Evolutionary conservation across 2,797 vertebrate species (phyloP).

Genomic region (Pseudochirops corinnae): DNA sequence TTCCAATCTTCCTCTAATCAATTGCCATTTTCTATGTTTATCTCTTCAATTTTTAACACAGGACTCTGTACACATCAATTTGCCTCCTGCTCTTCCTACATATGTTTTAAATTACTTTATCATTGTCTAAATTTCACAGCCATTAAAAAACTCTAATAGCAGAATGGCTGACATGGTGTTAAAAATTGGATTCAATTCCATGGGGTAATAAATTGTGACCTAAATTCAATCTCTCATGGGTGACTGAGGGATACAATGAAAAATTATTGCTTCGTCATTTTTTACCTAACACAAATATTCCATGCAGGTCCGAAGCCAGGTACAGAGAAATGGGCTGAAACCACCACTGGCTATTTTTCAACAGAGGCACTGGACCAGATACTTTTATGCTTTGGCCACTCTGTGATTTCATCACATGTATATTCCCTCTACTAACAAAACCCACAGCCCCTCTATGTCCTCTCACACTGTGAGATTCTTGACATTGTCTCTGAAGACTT

Average conservation of each 20-base stretch:
- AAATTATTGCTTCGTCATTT: slow-evolving; percentile 85
- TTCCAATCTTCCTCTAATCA: slow-evolving; percentile 81
- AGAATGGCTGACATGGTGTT: slow-evolving; percentile 83
- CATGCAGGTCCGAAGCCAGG: slow-evolving; percentile 60
- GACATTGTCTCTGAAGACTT: neutral
- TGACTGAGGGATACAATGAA: slow-evolving; percentile 85
- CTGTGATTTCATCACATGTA: neutral
- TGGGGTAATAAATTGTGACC: slow-evolving; percentile 85
- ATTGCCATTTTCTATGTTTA: slow-evolving; percentile 85
- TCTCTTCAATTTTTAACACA: slow-evolving; percentile 79
- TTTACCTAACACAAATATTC: slow-evolving; percentile 80
- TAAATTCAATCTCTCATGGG: slow-evolving; percentile 85
- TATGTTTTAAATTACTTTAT: slow-evolving; percentile 85
- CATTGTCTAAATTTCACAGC: slow-evolving; percentile 82
- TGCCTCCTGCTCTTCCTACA: slow-evolving; percentile 74
- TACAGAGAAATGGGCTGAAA: slow-evolving; percentile 43
- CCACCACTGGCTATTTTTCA: slow-evolving; percentile 26
- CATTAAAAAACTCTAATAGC: slow-evolving; percentile 83
- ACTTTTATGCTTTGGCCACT: neutral
- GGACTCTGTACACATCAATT: slow-evolving; percentile 81
- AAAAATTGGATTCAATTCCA: slow-evolving; percentile 85
- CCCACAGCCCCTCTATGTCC: neutral
- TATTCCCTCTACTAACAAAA: neutral
- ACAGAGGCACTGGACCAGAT: neutral
- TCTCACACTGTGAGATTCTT: neutral